These are phyloP conservation scores for Mionectes macconnelli DNA, from an alignment of 2,113 vertebrate species.

Conservation along the genomic window DNA sequence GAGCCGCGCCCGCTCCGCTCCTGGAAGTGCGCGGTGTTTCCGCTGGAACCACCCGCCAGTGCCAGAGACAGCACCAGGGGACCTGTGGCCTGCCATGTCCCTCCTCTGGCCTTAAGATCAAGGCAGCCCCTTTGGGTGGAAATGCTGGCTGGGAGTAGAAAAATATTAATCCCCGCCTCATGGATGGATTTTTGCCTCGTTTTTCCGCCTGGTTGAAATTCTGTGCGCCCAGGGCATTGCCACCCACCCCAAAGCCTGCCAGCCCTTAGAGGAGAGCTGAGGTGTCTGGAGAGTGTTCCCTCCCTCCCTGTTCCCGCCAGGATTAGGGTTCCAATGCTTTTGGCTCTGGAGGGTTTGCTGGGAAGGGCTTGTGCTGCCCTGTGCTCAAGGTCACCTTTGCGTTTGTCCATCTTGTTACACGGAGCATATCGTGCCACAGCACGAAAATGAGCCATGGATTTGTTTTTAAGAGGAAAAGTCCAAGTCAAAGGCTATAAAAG, in stretches of 20 bases:
- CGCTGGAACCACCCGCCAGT: not conserved
- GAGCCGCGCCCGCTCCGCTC: not conserved
- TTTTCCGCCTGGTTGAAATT: not conserved
- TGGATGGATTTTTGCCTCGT: not conserved
- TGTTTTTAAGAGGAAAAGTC: not conserved
- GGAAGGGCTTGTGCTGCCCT: not conserved
- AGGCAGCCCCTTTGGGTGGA: not conserved
- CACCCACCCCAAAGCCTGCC: rapidly evolving
- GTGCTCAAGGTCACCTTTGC: not conserved
- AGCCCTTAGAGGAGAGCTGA: not conserved
- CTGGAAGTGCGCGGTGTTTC: rapidly evolving
- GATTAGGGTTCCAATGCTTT: rapidly evolving
- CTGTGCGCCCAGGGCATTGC: not conserved
- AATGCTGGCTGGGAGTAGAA: not conserved
- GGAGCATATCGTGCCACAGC: rapidly evolving
- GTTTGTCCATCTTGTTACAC: rapidly evolving
- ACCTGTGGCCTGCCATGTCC: not conserved
- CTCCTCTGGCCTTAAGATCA: not conserved
- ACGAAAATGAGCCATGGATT: not conserved
- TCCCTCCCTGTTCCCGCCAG: not conserved
- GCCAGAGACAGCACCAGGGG: rapidly evolving
- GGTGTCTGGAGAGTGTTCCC: not conserved
- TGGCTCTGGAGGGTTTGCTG: not conserved
- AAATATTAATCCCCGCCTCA: not conserved
- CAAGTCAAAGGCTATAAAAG: not conserved